phyloP scores from a whole-genome alignment of 2,797 vertebrate genomes.

The Neopelma chrysocephalum region DNA sequence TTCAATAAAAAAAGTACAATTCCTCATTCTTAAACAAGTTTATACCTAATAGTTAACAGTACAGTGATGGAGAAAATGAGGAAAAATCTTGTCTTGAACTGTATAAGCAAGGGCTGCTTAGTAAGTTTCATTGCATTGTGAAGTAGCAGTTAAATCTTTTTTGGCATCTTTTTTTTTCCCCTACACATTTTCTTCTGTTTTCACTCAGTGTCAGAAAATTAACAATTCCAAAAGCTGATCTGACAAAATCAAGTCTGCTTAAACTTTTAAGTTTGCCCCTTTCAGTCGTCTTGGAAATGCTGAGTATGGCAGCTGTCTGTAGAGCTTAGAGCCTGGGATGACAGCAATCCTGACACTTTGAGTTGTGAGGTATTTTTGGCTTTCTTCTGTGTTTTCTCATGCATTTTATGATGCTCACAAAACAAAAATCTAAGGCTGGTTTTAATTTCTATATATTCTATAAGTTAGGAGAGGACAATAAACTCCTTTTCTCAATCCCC shows the following conservation, averaged over 20 bases:
- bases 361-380: background rate
- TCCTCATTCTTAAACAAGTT: background rate
- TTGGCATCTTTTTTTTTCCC: background rate
- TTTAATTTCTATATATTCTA: background rate
- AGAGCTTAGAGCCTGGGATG: background rate
- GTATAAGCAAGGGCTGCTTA: background rate
- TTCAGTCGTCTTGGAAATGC: background rate
- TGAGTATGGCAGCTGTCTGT: background rate
- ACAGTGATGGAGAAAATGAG: background rate
- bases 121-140: background rate
- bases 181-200: background rate
- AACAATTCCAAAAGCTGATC: background rate
- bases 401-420: background rate
- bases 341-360: background rate
- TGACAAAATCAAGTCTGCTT: background rate
- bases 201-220: background rate
- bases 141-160: background rate
- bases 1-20: background rate
- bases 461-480: background rate
- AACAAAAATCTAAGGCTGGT: background rate
- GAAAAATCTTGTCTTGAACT: background rate
- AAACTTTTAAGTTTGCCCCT: background rate
- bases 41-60: background rate
- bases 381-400: background rate
- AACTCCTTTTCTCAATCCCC: accelerated